These are phyloP conservation scores for Dusona sp. DNA, from an alignment of 2,888 invertebrate genomes.

Conservation along the genomic window DNA sequence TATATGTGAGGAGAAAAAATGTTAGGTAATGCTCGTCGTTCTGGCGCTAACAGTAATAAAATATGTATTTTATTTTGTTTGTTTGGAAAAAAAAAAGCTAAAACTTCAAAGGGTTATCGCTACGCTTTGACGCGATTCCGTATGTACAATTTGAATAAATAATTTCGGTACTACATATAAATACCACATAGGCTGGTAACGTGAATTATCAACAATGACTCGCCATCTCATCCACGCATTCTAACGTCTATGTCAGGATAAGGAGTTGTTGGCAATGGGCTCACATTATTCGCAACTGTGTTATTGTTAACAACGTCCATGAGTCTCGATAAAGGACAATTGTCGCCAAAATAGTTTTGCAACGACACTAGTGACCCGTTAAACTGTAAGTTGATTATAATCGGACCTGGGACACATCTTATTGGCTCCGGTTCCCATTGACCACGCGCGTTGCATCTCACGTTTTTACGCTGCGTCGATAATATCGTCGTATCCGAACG, in stretches of 20 bases:
- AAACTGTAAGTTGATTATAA: conserved; percentile 76
- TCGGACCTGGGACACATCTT: conserved; percentile 81
- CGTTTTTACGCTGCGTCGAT: conserved; percentile 69
- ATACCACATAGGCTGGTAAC: background rate
- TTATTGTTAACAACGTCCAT: conserved; percentile 72
- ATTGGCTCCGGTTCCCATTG: conserved; percentile 82
- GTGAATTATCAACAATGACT: background rate
- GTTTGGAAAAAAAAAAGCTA: conserved; percentile 7
- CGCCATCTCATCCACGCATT: conserved; percentile 18
- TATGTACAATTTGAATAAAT: conserved; percentile 28
- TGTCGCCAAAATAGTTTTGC: conserved; percentile 41
- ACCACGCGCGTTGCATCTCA: conserved; percentile 78
- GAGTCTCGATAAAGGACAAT: conserved; percentile 58
- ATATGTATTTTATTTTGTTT: conserved; percentile 23
- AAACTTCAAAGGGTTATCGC: conserved; percentile 37
- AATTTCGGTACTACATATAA: background rate
- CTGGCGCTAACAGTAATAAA: background rate
- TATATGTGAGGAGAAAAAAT: conserved; percentile 5
- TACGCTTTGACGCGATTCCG: background rate
- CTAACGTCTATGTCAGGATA: conserved; percentile 72
- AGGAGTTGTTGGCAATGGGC: conserved; percentile 19
- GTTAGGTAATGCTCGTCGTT: conserved; percentile 21
- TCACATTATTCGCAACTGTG: conserved; percentile 70
- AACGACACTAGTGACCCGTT: conserved; percentile 67
- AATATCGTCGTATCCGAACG: conserved; percentile 70